Percentiles rank a stretch among this genome's conserved stretches.
Evolutionary conservation across 2,113 vertebrate genomes (phyloP).

Genomic region (Thymallus thymallus): DNA sequence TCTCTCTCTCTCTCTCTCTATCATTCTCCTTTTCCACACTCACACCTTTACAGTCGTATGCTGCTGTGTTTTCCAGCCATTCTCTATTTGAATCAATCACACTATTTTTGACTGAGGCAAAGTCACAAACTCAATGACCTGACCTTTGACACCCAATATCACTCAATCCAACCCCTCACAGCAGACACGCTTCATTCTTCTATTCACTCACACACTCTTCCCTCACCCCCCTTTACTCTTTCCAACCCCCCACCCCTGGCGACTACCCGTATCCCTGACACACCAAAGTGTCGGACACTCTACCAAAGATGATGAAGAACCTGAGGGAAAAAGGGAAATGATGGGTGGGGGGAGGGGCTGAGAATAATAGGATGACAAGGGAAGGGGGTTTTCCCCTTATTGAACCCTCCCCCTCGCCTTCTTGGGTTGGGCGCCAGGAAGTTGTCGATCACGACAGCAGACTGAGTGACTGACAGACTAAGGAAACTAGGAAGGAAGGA

Average conservation of each 20-base stretch:
- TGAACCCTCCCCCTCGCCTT: constrained; percentile 15
- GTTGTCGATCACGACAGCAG: constrained; percentile 36
- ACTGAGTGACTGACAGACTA: constrained; percentile 32
- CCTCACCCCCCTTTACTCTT: background rate
- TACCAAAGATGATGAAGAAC: constrained; percentile 79
- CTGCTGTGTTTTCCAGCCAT: no score
- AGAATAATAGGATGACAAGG: background rate
- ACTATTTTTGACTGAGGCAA: background rate
- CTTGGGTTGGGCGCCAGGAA: constrained; percentile 13
- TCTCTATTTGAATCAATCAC: background rate
- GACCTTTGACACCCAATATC: background rate
- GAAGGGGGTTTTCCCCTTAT: background rate
- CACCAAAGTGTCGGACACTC: constrained; percentile 76
- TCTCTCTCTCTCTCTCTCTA: no score
- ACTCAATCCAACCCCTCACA: background rate
- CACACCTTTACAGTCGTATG: background rate
- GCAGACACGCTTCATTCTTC: constrained; percentile 23
- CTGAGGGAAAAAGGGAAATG: background rate
- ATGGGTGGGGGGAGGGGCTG: background rate
- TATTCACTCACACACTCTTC: constrained; percentile 17
- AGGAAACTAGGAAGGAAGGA: constrained; percentile 21
- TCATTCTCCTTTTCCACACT: no score
- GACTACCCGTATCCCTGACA: constrained; percentile 49
- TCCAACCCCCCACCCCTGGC: background rate
- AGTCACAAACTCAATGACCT: background rate